Evolutionary conservation across 2,797 vertebrate genomes (phyloP).

Genomic region (Melanotaenia trifasciata): DNA sequence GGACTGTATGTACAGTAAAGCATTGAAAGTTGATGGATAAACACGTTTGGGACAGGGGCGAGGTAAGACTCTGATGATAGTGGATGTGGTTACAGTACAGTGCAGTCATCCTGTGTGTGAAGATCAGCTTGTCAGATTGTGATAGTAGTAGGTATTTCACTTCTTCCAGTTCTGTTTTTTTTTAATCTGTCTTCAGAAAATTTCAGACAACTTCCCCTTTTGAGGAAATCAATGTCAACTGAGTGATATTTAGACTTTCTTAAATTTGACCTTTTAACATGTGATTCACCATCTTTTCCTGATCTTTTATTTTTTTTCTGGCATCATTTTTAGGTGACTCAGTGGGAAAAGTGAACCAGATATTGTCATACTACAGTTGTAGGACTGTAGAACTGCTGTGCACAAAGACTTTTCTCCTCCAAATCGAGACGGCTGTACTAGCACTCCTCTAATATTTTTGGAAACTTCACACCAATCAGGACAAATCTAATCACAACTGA

Average conservation of each 20-base stretch:
- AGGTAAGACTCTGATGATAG: slow-evolving; percentile 6
- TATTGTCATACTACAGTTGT: slow-evolving; percentile 10
- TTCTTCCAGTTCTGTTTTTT: slow-evolving; percentile 12
- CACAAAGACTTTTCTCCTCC: slow-evolving; percentile 10
- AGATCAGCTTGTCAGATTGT: neutral
- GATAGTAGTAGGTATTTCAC: neutral
- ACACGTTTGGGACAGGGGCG: neutral
- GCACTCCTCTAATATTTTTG: neutral
- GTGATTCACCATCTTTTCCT: neutral
- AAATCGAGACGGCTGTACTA: slow-evolving; percentile 6
- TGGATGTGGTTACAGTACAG: neutral
- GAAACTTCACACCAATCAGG: slow-evolving; percentile 8
- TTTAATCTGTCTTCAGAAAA: neutral
- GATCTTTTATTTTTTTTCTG: slow-evolving; percentile 14
- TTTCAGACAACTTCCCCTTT: slow-evolving; percentile 31
- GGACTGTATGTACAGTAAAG: neutral
- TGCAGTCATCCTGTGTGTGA: neutral
- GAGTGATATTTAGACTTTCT: neutral
- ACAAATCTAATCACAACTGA: slow-evolving; percentile 14
- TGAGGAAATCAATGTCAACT: neutral
- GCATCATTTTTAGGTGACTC: slow-evolving; percentile 33
- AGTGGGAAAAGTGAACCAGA: slow-evolving; percentile 6
- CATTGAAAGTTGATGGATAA: neutral
- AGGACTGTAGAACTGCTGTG: slow-evolving; percentile 1
- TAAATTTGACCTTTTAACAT: neutral